A percentile compares a stretch with the other conserved stretches of the same genome.
Conservation (phyloP, 2,113 vertebrate genomes). For the Proteles cristata region DNA sequence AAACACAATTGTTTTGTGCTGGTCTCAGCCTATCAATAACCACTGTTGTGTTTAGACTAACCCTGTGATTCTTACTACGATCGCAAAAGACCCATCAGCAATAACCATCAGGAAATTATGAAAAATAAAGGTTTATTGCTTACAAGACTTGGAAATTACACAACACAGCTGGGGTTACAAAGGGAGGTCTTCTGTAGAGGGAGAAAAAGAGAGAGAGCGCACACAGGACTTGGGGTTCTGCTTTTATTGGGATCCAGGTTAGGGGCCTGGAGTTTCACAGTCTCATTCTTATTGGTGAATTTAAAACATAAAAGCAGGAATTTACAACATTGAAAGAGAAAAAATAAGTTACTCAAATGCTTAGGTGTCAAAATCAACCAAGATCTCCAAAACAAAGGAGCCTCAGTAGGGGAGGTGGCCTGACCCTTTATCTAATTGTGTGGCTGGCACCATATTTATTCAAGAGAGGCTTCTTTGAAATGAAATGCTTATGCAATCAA, state of each 20-base stretch:
- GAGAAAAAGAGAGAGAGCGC: not conserved
- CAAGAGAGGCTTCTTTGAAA: not conserved
- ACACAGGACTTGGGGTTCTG: not conserved
- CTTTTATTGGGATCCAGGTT: not conserved
- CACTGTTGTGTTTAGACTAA: not conserved
- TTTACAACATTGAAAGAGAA: not conserved
- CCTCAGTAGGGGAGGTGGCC: not conserved
- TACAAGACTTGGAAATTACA: not conserved
- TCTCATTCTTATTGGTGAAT: not conserved
- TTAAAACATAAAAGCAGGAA: not conserved
- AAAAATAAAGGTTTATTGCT: not conserved
- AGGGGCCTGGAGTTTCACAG: not conserved
- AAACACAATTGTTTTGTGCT: not conserved
- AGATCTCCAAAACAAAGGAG: not conserved
- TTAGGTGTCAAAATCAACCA: not conserved
- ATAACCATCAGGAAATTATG: no score
- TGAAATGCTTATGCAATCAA: not conserved
- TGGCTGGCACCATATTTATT: not conserved
- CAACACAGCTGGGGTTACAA: not conserved
- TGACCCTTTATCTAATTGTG: not conserved
- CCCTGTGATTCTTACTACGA: not conserved
- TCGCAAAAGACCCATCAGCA: not conserved
- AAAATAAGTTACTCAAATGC: not conserved
- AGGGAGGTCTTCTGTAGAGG: not conserved
- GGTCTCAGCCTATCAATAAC: not conserved